phyloP scores from a whole-genome alignment of 2,797 vertebrate genomes.

The Smutsia gigantea region DNA sequence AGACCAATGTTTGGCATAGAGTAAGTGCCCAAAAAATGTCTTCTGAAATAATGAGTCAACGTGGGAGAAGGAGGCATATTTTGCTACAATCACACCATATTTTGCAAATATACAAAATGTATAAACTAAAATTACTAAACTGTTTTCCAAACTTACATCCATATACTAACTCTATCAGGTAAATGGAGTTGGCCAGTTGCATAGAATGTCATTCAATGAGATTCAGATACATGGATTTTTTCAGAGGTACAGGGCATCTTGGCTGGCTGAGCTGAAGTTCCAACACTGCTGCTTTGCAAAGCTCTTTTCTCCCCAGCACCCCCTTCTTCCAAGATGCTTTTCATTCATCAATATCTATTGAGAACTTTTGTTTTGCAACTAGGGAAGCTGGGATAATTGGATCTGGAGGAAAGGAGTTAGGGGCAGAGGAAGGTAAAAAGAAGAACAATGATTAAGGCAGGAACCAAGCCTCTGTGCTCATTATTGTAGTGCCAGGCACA shows the following conservation, averaged over 20 bases:
- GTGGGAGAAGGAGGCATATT: background rate
- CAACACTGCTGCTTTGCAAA: background rate
- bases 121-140: constrained; percentile 3
- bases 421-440: background rate
- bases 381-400: background rate
- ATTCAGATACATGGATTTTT: background rate
- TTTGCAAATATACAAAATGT: constrained; percentile 2
- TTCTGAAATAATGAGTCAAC: background rate
- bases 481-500: background rate
- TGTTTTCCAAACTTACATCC: background rate
- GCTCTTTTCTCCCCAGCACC: background rate
- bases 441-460: background rate
- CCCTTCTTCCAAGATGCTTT: background rate
- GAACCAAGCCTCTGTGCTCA: background rate
- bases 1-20: background rate
- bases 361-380: background rate
- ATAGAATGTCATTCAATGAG: background rate
- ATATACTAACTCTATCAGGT: background rate
- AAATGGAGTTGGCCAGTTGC: background rate
- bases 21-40: background rate
- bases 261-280: background rate
- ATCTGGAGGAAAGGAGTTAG: background rate
- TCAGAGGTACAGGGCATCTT: background rate
- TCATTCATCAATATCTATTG: background rate
- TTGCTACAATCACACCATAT: background rate